These are phyloP conservation scores for Hydractinia symbiolongicarpus DNA, from an alignment of 30 jellyfish, hydroid and myxozoan species.

Conservation along the genomic window DNA sequence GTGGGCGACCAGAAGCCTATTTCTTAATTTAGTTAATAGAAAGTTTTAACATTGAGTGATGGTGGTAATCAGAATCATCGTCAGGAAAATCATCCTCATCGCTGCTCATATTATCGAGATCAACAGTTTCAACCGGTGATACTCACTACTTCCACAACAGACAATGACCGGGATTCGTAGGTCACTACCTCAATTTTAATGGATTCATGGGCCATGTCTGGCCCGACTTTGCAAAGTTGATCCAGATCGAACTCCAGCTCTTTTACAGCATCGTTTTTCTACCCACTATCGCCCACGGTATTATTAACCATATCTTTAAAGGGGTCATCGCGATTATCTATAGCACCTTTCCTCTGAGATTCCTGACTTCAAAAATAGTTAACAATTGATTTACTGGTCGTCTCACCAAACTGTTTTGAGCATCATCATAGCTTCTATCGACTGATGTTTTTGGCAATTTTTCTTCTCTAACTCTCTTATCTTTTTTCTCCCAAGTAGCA, in stretches of 20 bases:
- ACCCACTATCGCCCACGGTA: conserved; percentile 29
- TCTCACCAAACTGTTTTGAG: conserved; percentile 36
- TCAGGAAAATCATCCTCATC: conserved; percentile 42
- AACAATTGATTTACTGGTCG: neutral
- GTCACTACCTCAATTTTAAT: conserved; percentile 41
- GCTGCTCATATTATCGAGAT: conserved; percentile 34
- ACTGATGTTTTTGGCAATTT: conserved; percentile 39
- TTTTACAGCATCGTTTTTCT: conserved; percentile 21
- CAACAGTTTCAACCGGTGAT: neutral
- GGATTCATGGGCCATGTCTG: conserved; percentile 46
- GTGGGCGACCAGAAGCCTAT: too few relatives aligned
- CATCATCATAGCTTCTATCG: conserved; percentile 33
- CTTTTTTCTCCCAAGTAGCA: conserved; percentile 7
- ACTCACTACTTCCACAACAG: conserved; percentile 36
- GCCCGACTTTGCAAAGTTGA: conserved; percentile 44
- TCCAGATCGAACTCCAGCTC: conserved; percentile 44
- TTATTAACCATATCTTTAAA: conserved; percentile 36
- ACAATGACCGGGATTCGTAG: conserved; percentile 47
- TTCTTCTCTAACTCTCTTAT: neutral
- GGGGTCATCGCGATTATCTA: conserved; percentile 32
- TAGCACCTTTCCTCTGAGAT: conserved; percentile 39
- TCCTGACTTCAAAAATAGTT: conserved; percentile 13
- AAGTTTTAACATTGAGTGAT: neutral
- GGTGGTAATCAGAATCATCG: conserved; percentile 24
- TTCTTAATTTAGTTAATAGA: too few relatives aligned